Percentiles rank a stretch among this genome's conserved stretches.
Evolutionary conservation across 2,888 invertebrate species (phyloP).

Genomic region (Eupithecia inturbata): DNA sequence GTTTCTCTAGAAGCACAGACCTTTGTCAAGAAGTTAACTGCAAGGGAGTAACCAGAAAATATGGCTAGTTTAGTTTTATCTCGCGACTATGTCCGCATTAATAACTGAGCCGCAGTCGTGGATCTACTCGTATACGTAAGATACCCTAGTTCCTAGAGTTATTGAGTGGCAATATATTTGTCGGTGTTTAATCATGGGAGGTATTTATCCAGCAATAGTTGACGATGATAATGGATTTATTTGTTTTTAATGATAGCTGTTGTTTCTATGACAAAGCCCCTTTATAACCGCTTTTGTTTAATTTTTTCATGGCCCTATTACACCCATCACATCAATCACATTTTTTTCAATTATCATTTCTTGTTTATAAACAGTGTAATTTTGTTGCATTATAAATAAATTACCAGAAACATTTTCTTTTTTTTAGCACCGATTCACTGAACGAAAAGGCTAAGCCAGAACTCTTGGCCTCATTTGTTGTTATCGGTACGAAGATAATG

Average conservation of each 20-base stretch:
- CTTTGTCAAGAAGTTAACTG: slow-evolving; percentile 45
- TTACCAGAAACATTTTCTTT: background rate
- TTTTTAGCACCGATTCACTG: slow-evolving; percentile 21
- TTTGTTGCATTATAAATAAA: too few relatives aligned
- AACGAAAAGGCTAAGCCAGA: slow-evolving; percentile 51
- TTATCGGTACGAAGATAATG: slow-evolving; percentile 67
- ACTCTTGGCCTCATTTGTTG: slow-evolving; percentile 64
- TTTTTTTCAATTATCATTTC: too few relatives aligned
- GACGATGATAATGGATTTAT: too few relatives aligned
- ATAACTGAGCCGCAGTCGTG: background rate
- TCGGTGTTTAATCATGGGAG: background rate
- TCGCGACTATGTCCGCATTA: background rate
- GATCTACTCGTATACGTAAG: background rate
- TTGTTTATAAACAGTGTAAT: too few relatives aligned
- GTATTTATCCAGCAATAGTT: too few relatives aligned
- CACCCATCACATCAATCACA: too few relatives aligned
- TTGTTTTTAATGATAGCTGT: too few relatives aligned
- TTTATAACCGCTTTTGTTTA: too few relatives aligned
- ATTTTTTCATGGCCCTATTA: too few relatives aligned
- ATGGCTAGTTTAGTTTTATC: slow-evolving; percentile 34
- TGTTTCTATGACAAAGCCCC: too few relatives aligned
- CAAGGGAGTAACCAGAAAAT: slow-evolving; percentile 32
- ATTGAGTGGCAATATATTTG: background rate
- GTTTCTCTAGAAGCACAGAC: slow-evolving; percentile 32
- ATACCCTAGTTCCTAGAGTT: background rate